phyloP scores from a whole-genome alignment of 2,113 vertebrate genomes.

The Cheilinus undulatus region DNA sequence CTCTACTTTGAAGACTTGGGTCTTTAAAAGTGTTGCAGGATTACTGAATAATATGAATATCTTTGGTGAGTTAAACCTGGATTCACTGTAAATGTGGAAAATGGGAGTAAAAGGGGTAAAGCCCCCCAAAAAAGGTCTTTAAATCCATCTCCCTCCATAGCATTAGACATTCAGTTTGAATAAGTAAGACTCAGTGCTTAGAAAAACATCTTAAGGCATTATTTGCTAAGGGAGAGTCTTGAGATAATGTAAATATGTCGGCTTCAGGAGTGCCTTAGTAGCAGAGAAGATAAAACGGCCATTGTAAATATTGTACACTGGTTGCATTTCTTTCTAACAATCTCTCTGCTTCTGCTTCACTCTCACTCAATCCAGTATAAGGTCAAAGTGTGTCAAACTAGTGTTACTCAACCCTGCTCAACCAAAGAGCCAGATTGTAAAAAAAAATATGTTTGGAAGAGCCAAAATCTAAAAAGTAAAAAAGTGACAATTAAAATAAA shows the following conservation, averaged over 20 bases:
- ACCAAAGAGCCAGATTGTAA: too few relatives aligned
- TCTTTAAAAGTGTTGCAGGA: not conserved
- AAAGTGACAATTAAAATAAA: too few relatives aligned
- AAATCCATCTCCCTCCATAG: not conserved
- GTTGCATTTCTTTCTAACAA: not conserved
- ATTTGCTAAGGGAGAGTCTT: too few relatives aligned
- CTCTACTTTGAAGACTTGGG: not conserved
- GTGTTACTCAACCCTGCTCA: too few relatives aligned
- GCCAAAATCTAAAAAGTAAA: too few relatives aligned
- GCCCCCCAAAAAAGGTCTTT: not conserved
- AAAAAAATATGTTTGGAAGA: too few relatives aligned
- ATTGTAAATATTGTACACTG: not conserved
- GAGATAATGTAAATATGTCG: too few relatives aligned
- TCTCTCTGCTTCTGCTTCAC: not conserved
- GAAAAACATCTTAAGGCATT: not conserved
- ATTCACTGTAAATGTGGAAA: slow-evolving; percentile 17
- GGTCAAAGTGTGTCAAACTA: too few relatives aligned
- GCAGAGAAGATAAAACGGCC: not conserved
- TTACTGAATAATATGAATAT: slow-evolving; percentile 6
- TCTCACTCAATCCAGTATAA: not conserved
- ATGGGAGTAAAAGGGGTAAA: not conserved
- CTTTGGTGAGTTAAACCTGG: slow-evolving; percentile 1
- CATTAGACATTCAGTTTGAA: not conserved
- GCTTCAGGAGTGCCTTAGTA: too few relatives aligned
- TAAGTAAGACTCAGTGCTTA: not conserved